Base-by-base conservation (phyloP, 2,888 invertebrate genomes). In the Melinopterus prodromus region DNA sequence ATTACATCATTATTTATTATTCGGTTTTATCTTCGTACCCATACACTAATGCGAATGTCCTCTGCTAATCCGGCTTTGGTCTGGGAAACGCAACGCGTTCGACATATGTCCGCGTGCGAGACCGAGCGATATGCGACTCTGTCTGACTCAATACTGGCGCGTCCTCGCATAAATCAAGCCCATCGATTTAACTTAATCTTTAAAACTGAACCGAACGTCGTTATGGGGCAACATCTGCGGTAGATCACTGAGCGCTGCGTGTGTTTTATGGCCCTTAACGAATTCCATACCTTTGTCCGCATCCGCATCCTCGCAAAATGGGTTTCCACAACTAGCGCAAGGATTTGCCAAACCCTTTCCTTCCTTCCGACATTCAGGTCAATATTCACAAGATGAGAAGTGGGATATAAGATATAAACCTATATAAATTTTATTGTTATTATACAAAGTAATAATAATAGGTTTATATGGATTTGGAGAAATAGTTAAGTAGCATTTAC, bases 161-260 rank as follows among this genome's bases (percentile, higher is more conserved):
- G 12, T 53, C 0, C 12, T 53, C 9, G 53, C 12, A 53, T 53
- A 53, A 53, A 53, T 53, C 53, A 53, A 53, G 53, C 53, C 12
- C 53, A 53, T 53, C 53, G 53, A 53, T 53, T 53, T 53, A 53
- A 53, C 9, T 53, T 53, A 53, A 53, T 53, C 53, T 53, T 53
- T 53, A 53, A 53, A 53, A 53, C 53, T 53, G 53, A 53, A 53
- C 53, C 53, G 53, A 53, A 53, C 53, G 53, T 53, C 53, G 53
- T 53, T 53, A 53, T 53, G 53, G 53, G 53, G 9, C 53, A 53
- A 53, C 53, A 53, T 53, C 53, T 53, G 53, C 12, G 53, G 53
- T 53, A 53, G 53, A 53, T 53, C 53, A 53, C 53, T 7, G 53
- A 12, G 53, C 53, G 12, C 53, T 53, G 53, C 53, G 53, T 53